A percentile compares a stretch with the other conserved stretches of the same genome.
Conservation (phyloP, 2,888 invertebrate genomes). For the Athrips mouffetella region DNA sequence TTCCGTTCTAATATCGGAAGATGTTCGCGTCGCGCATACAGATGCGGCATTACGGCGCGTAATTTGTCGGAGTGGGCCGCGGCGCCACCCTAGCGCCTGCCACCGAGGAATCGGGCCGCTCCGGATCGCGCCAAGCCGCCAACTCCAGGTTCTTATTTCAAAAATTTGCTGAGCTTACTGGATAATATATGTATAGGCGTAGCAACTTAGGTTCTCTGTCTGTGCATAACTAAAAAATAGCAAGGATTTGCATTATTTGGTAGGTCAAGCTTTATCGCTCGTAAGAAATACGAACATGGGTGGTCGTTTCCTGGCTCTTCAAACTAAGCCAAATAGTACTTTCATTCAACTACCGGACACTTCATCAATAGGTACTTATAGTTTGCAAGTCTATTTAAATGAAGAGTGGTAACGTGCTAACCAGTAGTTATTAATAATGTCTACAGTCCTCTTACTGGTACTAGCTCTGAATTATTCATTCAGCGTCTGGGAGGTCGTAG, state of each 20-base stretch:
- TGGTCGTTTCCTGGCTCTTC: too few relatives aligned
- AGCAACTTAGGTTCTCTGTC: too few relatives aligned
- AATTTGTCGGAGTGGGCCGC: constrained; percentile 42
- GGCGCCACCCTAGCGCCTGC: constrained; percentile 11
- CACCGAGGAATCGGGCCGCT: constrained; percentile 10
- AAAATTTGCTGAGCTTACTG: background rate
- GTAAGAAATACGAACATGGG: too few relatives aligned
- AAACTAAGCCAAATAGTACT: too few relatives aligned
- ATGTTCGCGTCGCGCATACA: constrained; percentile 49
- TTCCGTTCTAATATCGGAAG: constrained; percentile 49
- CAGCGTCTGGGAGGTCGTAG: constrained; percentile 48
- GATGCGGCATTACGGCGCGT: constrained; percentile 44
- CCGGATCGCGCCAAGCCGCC: constrained; percentile 14
- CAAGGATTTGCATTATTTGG: too few relatives aligned
- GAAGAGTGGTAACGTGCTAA: constrained; percentile 25
- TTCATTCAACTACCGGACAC: too few relatives aligned
- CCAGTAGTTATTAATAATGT: constrained; percentile 37
- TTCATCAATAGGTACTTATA: constrained; percentile 15
- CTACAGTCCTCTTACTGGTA: constrained; percentile 33
- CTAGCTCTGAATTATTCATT: constrained; percentile 52
- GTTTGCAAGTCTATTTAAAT: constrained; percentile 18
- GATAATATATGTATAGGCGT: too few relatives aligned
- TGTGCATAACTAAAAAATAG: too few relatives aligned
- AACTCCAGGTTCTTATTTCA: constrained; percentile 15
- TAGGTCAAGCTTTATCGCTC: too few relatives aligned